Conservation (phyloP, 2,888 invertebrate species). For the Empis stercorea region DNA sequence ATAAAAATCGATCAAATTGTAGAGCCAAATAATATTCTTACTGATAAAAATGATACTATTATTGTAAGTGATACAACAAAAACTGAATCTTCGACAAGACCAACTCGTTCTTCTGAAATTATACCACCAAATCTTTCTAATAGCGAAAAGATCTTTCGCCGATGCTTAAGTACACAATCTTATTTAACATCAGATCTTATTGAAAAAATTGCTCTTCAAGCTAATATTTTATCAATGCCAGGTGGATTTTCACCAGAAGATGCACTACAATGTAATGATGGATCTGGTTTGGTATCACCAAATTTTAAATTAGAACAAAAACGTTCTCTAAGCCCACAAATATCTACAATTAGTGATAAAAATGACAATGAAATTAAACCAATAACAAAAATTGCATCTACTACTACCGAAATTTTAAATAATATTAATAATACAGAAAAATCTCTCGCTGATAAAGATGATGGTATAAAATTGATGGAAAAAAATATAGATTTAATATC, state of each 20-base stretch:
- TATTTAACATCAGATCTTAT: conserved; percentile 13
- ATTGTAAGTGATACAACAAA: not conserved
- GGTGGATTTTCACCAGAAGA: conserved; percentile 8
- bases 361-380: not conserved
- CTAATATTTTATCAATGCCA: conserved; percentile 6
- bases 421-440: too few species aligned
- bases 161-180: conserved; percentile 13
- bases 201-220: conserved; percentile 12
- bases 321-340: conserved; percentile 5
- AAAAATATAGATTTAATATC: too few species aligned
- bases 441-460: too few species aligned
- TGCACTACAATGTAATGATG: conserved; percentile 7
- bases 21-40: too few species aligned
- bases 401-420: too few species aligned
- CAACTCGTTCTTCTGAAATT: conserved; percentile 2
- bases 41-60: too few species aligned
- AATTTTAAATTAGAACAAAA: conserved; percentile 12
- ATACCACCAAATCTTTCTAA: conserved; percentile 5
- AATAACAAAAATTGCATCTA: too few species aligned
- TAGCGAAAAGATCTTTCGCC: conserved; percentile 9
- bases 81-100: not conserved
- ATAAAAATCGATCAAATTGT: too few species aligned
- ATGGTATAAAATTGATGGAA: too few species aligned
- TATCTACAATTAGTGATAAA: not conserved
- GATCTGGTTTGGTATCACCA: conserved; percentile 12